Base-by-base conservation (phyloP, 2,113 vertebrate genomes). In the Caracal caracal region DNA sequence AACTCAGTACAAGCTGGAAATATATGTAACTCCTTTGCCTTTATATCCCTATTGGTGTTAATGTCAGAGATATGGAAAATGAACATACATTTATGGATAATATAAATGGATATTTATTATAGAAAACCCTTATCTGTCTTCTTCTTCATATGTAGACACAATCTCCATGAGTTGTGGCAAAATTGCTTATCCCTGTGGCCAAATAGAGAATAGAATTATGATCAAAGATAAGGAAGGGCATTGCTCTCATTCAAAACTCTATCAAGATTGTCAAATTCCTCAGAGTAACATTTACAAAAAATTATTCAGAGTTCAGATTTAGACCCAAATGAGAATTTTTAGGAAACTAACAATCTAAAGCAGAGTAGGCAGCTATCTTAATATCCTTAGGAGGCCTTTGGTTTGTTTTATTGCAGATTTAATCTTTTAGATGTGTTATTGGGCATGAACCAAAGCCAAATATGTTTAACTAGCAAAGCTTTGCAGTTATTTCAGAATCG, bases 371-470 rank as follows among this genome's bases (percentile, higher is more conserved):
- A 84, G 70, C 51, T 85, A 37, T 76, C 51, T 78, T 88, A 71
- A 96, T 61, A 75, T 86, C 79, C 76, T 88, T 93, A n/a, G 5
- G 43, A 85, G 28, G 56, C 6, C 71, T 81, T 88, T 75, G 43
- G 43, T 68, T 96, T 86, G 30, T 81, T 97, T 98, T 95, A 94
- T 70, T 94, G 79, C 75, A 97, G 96, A 97, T 68, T n/a, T 73
- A 78, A 93, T 93, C 93, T 70, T 76, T 97, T 97, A 51, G 4
- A 93, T 87, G 61, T 90, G 16, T 95, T 97, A 91, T 19, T 56
- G 91, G 43, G 19, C 76, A 88, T 80, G 87, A 97, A 97, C 8
- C 10, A 94, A 97, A 97, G 40, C 7, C n/a, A 97, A 97, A 49
- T 68, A 76, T 68, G 93, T 88, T 95, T 96, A 95, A 49, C 47